These are phyloP conservation scores for Tuta absoluta DNA, from an alignment of 2,888 invertebrate genomes.

Conservation along the genomic window DNA sequence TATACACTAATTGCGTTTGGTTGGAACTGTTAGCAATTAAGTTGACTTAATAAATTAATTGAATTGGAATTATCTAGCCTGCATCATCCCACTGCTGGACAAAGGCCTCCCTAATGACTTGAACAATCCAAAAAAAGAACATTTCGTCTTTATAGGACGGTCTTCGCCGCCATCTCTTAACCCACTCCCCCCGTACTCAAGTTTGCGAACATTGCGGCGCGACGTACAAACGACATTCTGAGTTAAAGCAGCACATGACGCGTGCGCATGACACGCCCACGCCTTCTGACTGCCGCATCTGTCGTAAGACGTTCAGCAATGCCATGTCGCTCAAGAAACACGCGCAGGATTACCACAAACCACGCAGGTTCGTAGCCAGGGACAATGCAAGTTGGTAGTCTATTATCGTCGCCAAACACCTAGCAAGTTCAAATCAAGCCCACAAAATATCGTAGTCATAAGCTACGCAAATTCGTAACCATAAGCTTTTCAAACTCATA, in stretches of 20 bases:
- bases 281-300: slow-evolving; percentile 31
- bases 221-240: slow-evolving; percentile 37
- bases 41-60: too few relatives aligned
- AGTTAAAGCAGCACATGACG: slow-evolving; percentile 37
- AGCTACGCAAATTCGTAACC: too few relatives aligned
- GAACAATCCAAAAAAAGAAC: too few relatives aligned
- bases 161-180: slow-evolving; percentile 37
- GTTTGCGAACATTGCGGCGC: slow-evolving; percentile 39
- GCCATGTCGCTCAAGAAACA: slow-evolving; percentile 35
- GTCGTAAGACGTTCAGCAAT: slow-evolving; percentile 37
- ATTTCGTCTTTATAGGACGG: slow-evolving; percentile 28
- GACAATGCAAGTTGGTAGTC: not conserved
- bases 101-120: too few relatives aligned
- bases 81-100: too few relatives aligned
- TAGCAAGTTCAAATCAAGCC: too few relatives aligned
- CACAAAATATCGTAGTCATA: too few relatives aligned
- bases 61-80: too few relatives aligned
- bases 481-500: too few relatives aligned
- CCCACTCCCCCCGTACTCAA: slow-evolving; percentile 33
- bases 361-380: slow-evolving; percentile 28
- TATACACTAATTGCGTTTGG: not conserved
- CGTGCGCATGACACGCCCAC: slow-evolving; percentile 33
- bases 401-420: not conserved
- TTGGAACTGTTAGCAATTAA: too few relatives aligned
- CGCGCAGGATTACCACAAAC: slow-evolving; percentile 25